phyloP scores from a whole-genome alignment of 2,113 vertebrate genomes.

The mouse (Mus musculus) region DNA sequence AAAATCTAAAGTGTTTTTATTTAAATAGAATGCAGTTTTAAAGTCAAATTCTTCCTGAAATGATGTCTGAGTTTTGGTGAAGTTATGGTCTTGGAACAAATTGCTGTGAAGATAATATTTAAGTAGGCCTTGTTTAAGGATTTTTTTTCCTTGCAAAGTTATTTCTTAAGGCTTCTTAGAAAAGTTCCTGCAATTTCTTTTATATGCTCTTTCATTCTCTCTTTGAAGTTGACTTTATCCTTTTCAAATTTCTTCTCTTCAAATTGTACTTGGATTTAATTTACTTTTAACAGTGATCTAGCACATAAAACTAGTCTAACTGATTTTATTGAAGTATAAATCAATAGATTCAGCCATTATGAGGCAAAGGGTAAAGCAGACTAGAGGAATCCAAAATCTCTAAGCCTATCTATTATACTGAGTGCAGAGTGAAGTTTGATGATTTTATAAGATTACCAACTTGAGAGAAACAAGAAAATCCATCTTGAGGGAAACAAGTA shows the following conservation, averaged over 20 bases:
- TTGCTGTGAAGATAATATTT: neutral
- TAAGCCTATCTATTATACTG: neutral
- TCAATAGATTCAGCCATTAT: conserved; percentile 21
- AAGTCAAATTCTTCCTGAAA: neutral
- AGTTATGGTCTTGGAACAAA: neutral
- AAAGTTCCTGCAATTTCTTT: neutral
- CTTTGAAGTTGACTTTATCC: neutral
- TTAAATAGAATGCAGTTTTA: neutral
- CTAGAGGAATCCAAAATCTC: neutral
- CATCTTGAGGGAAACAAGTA: neutral
- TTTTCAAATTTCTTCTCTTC: neutral
- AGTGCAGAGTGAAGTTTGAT: conserved; percentile 24
- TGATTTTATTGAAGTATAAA: neutral
- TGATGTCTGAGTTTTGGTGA: neutral
- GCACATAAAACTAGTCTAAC: neutral
- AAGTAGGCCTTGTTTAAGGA: neutral
- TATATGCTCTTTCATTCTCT: neutral
- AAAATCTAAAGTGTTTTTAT: neutral
- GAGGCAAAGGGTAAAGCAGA: neutral
- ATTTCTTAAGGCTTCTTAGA: neutral
- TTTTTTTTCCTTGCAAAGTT: neutral
- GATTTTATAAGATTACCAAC: neutral
- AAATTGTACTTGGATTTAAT: neutral
- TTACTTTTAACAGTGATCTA: conserved; percentile 1
- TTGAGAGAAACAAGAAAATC: conserved; percentile 55